Evolutionary conservation across 1,140 invertebrate species (phyloP).

Genomic region (Dendrolimus kikuchii): DNA sequence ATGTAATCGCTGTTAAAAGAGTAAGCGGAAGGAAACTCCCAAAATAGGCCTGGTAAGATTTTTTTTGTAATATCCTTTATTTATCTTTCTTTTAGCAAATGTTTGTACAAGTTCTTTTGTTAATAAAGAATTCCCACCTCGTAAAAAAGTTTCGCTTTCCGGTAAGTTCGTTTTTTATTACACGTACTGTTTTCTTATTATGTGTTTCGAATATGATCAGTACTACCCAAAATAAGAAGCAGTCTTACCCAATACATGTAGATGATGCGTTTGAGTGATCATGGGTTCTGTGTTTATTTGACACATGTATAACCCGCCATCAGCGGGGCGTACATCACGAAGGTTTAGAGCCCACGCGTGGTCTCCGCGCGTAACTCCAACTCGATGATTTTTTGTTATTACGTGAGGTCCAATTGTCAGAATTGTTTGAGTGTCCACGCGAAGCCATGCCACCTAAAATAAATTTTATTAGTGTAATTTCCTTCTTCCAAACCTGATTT

Average conservation of each 20-base stretch:
- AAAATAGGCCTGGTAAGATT: no score
- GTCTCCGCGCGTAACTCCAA: conserved; percentile 83
- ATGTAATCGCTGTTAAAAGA: no score
- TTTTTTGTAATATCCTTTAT: no score
- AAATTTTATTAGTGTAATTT: background rate
- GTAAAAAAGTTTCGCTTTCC: no score
- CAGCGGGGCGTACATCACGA: conserved; percentile 79
- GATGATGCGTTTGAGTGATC: conserved; percentile 87
- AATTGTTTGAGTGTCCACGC: conserved; percentile 90
- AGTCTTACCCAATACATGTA: conserved; percentile 86
- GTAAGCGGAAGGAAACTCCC: no score
- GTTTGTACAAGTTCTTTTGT: no score
- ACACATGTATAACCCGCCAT: conserved; percentile 89
- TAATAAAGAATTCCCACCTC: no score
- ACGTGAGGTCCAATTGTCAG: conserved; percentile 88
- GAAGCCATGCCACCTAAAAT: conserved; percentile 86
- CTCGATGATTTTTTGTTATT: conserved; percentile 88
- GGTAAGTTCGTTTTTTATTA: no score
- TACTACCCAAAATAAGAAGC: background rate
- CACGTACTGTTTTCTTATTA: no score
- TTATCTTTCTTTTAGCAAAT: no score
- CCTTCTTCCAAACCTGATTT: background rate
- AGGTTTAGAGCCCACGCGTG: conserved; percentile 86
- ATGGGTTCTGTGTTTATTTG: conserved; percentile 93
- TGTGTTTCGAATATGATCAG: no score